Evolutionary conservation across 2,888 invertebrate genomes (phyloP).

Genomic region (Fragum whitleyi): DNA sequence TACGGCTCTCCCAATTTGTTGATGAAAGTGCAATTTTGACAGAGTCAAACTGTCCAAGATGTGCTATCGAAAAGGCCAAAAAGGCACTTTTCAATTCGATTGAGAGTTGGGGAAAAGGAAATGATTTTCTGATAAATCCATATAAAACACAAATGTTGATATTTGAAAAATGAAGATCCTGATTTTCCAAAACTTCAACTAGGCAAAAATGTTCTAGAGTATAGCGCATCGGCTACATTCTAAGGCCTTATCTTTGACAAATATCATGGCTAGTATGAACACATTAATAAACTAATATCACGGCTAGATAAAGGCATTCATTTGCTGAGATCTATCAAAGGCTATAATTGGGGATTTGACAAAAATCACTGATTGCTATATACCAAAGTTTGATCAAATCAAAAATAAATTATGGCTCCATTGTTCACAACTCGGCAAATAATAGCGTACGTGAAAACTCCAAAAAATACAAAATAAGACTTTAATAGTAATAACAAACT

Average conservation of each 20-base stretch:
- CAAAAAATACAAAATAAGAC: not conserved
- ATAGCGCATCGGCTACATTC: not conserved
- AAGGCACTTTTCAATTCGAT: no score
- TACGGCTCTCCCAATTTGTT: no score
- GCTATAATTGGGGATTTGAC: not conserved
- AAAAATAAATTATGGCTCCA: not conserved
- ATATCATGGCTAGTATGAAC: not conserved
- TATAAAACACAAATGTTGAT: no score
- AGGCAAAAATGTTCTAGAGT: not conserved
- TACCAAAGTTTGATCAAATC: conserved; percentile 11
- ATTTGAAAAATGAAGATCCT: no score
- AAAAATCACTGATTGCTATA: not conserved
- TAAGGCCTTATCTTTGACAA: not conserved
- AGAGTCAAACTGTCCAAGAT: no score
- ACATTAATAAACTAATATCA: not conserved
- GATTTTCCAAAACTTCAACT: no score
- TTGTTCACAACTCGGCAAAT: conserved; percentile 7
- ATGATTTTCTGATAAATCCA: no score
- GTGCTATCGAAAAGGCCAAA: no score
- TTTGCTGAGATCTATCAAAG: not conserved
- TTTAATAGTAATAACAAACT: not conserved
- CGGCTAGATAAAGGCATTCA: not conserved
- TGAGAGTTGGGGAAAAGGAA: no score
- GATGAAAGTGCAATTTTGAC: no score
- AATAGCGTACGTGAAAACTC: not conserved